These are phyloP conservation scores for Gallirallus australis DNA, from an alignment of 2,797 vertebrate species.

Conservation along the genomic window DNA sequence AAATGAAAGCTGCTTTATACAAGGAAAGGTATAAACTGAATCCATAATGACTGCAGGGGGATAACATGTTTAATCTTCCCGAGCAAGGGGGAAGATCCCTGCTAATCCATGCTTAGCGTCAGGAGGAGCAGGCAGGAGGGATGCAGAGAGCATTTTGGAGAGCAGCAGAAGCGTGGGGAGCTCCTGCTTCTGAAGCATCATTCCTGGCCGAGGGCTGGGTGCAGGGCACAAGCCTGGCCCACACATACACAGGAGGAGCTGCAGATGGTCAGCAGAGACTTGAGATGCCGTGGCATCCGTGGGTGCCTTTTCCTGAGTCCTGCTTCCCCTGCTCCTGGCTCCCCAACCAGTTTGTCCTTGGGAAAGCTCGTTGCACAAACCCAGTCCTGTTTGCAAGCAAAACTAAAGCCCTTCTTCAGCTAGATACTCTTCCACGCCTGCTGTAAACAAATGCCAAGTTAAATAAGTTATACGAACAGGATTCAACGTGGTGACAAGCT, in stretches of 20 bases:
- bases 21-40: not conserved
- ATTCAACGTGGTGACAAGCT: conserved; percentile 33
- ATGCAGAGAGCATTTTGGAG: not conserved
- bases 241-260: accelerated
- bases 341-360: not conserved
- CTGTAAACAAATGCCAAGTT: not conserved
- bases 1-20: conserved; percentile 31
- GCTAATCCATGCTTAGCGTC: conserved; percentile 1
- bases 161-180: not conserved
- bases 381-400: not conserved
- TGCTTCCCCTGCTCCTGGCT: not conserved
- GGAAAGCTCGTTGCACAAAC: not conserved
- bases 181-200: not conserved
- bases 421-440: not conserved
- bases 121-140: not conserved
- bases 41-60: conserved; percentile 16
- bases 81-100: conserved; percentile 41
- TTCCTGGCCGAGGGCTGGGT: not conserved
- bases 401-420: not conserved
- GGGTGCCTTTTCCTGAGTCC: not conserved
- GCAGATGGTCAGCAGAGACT: accelerated
- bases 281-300: not conserved
- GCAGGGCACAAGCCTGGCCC: not conserved
- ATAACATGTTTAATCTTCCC: conserved; percentile 53
- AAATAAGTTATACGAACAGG: not conserved